A percentile compares a stretch with the other conserved stretches of the same genome.
These are phyloP conservation scores for Hololepta plana DNA, from an alignment of 2,888 invertebrate genomes.

Conservation along the genomic window DNA sequence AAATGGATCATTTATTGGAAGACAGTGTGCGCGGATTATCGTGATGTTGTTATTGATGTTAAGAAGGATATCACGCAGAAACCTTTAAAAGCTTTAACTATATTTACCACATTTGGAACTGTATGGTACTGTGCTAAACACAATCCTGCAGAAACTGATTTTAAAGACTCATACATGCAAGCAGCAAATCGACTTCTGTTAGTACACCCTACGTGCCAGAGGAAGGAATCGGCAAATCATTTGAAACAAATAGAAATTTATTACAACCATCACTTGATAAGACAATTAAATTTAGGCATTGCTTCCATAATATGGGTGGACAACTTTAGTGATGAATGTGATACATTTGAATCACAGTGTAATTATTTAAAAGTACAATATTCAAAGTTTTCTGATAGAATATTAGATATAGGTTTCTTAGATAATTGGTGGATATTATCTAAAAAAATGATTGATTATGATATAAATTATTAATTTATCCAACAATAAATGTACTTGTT, in stretches of 20 bases:
- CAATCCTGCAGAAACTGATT: not conserved
- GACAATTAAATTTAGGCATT: not conserved
- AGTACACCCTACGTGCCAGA: not conserved
- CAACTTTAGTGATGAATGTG: not conserved
- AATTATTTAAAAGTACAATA: not conserved
- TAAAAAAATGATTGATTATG: not conserved
- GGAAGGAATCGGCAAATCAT: not conserved
- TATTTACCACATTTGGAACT: not conserved
- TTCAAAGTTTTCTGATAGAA: not conserved
- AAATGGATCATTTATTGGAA: slow-evolving; percentile 1
- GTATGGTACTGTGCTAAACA: not conserved
- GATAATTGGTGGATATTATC: slow-evolving; percentile 1
- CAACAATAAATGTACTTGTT: too few relatives aligned
- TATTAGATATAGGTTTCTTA: slow-evolving; percentile 1
- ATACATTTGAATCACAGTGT: not conserved
- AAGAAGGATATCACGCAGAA: not conserved
- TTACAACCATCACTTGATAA: not conserved
- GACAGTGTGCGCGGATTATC: not conserved
- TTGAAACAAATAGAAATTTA: not conserved
- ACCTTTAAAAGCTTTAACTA: slow-evolving; percentile 1
- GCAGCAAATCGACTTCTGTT: not conserved
- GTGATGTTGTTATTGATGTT: not conserved
- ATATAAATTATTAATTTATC: slow-evolving; percentile 2
- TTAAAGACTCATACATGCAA: not conserved
- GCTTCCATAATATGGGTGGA: not conserved